Evolutionary conservation across 2,113 vertebrate species (phyloP).

Genomic region (Gymnogyps californianus): DNA sequence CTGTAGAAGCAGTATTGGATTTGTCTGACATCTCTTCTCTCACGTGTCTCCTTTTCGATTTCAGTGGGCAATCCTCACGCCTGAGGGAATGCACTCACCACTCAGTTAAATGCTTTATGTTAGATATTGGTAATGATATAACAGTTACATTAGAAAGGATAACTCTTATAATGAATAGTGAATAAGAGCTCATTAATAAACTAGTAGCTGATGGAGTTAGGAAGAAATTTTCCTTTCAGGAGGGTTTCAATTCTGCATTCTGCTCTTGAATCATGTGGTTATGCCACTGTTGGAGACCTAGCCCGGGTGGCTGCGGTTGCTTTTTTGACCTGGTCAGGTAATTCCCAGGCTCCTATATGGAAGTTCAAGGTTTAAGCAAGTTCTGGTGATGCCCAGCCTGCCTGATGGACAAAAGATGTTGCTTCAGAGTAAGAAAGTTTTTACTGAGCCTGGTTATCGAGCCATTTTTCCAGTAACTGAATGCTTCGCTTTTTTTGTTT

Average conservation of each 20-base stretch:
- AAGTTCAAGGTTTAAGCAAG: neutral
- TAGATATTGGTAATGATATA: neutral
- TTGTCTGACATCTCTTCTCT: neutral
- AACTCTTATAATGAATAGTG: neutral
- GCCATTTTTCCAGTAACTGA: neutral
- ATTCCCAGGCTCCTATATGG: neutral
- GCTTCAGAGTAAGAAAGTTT: neutral
- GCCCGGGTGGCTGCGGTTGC: neutral
- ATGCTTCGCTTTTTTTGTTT: neutral
- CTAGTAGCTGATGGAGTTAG: neutral
- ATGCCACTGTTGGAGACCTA: neutral
- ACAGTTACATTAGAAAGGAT: neutral
- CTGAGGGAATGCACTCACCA: neutral
- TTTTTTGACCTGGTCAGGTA: neutral
- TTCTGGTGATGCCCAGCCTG: neutral
- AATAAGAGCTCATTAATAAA: neutral
- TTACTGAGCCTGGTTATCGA: neutral
- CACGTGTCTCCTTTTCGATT: neutral
- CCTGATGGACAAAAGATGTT: neutral
- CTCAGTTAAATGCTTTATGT: neutral
- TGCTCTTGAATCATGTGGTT: neutral
- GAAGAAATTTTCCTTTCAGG: neutral
- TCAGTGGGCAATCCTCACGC: neutral
- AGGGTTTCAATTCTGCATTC: neutral
- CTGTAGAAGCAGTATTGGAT: neutral